Evolutionary conservation across 1,140 invertebrate genomes (phyloP).

Genomic region (Cyrtorhinus lividipennis): DNA sequence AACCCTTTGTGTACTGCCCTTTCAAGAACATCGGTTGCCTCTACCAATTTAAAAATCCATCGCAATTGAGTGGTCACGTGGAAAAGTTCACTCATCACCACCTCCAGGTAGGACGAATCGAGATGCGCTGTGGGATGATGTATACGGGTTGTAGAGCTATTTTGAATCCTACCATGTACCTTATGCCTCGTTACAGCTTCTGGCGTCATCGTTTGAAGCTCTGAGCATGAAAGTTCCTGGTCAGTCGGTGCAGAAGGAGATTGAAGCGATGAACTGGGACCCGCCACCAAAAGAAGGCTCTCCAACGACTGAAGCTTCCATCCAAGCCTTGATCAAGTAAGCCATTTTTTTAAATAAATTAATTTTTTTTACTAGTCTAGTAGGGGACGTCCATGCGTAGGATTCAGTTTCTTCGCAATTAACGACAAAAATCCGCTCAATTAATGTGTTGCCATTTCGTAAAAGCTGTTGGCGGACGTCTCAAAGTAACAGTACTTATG

Average conservation of each 20-base stretch:
- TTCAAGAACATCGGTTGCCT: conserved; percentile 44
- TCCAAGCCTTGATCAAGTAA: conserved; percentile 12
- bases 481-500: too few species aligned
- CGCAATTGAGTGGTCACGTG: conserved; percentile 40
- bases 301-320: conserved; percentile 1
- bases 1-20: conserved; percentile 30
- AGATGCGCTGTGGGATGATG: too few species aligned
- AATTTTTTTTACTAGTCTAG: too few species aligned
- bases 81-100: conserved; percentile 40
- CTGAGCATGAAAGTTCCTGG: conserved; percentile 11
- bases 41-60: conserved; percentile 40
- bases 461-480: too few species aligned
- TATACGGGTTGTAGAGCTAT: too few species aligned
- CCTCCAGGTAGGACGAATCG: conserved; percentile 42
- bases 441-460: too few species aligned
- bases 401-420: too few species aligned
- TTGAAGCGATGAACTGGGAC: conserved; percentile 48
- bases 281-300: conserved; percentile 37
- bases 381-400: too few species aligned
- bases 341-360: not conserved
- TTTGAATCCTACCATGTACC: too few species aligned
- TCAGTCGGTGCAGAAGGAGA: conserved; percentile 33
- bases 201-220: conserved; percentile 12
- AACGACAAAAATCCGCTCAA: too few species aligned
- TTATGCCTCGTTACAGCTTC: conserved; percentile 21